Percentiles rank a stretch among this genome's conserved stretches.
Evolutionary conservation across 2,113 vertebrate genomes (phyloP).

Genomic region (Sus scrofa): T2T-Sscrofa CM000819.6:104540501-104541000

Average conservation of each 20-base stretch:
- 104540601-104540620: background rate
- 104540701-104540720: constrained; percentile 20
- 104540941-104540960: too few relatives aligned
- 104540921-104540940: background rate
- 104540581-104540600: background rate
- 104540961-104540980: background rate
- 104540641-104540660: background rate
- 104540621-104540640: background rate
- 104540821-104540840: background rate
- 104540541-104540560: background rate
- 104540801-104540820: background rate
- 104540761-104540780: background rate
- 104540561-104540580: background rate
- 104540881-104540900: background rate
- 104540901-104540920: background rate
- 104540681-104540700: background rate
- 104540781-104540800: background rate
- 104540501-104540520: background rate
- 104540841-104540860: constrained; percentile 20
- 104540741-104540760: background rate
- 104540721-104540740: background rate
- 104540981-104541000: background rate
- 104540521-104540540: background rate
- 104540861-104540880: background rate
- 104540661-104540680: constrained; percentile 36